These are phyloP conservation scores for Liodrosophila aerea DNA, from an alignment of 2,888 invertebrate genomes.

Conservation along the genomic window DNA sequence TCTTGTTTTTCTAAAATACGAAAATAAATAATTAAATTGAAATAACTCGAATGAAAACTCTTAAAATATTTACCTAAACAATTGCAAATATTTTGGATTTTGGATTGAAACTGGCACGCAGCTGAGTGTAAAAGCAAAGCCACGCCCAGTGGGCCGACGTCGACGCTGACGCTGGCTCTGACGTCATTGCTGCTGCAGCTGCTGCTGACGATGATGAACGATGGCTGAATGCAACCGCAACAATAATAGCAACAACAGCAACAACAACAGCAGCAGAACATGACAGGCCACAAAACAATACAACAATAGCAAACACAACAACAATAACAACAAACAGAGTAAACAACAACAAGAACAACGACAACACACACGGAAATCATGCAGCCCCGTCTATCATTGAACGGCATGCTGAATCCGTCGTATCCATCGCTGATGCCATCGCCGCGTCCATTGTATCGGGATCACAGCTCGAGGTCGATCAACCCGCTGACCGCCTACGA, in stretches of 20 bases:
- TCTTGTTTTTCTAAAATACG: constrained; percentile 47
- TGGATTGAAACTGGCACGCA: constrained; percentile 5
- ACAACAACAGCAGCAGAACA: constrained; percentile 30
- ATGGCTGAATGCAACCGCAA: constrained; percentile 35
- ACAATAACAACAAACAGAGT: constrained; percentile 28
- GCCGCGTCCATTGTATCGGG: constrained; percentile 79
- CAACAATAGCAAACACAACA: constrained; percentile 39
- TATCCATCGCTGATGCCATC: constrained; percentile 81
- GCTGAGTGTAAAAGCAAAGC: constrained; percentile 33
- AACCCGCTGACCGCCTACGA: constrained; percentile 79
- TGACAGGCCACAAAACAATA: constrained; percentile 13
- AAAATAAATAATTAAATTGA: constrained; percentile 27
- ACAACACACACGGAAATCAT: constrained; percentile 72
- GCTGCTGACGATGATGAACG: constrained; percentile 27
- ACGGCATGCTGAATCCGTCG: constrained; percentile 80
- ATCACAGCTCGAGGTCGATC: constrained; percentile 81
- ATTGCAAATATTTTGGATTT: constrained; percentile 6
- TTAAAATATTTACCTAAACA: not conserved
- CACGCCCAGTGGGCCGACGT: constrained; percentile 46
- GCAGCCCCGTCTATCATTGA: constrained; percentile 81
- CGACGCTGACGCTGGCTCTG: constrained; percentile 31
- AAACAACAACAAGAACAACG: constrained; percentile 31
- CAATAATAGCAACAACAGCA: constrained; percentile 32
- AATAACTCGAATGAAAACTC: not conserved
- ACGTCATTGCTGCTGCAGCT: constrained; percentile 32